phyloP scores from a whole-genome alignment of 2,888 invertebrate species.

The Eilema depressum region DNA sequence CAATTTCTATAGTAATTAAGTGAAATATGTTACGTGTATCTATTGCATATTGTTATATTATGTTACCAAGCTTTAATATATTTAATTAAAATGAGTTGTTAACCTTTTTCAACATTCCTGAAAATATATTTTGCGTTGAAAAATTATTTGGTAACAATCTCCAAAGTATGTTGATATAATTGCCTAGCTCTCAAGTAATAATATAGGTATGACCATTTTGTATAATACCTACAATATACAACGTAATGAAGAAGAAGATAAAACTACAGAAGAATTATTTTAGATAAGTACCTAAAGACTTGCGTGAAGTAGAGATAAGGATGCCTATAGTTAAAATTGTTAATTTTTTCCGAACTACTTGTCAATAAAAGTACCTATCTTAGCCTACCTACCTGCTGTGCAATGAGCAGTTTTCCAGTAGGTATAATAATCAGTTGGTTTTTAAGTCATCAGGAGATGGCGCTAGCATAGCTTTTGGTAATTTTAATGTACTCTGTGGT shows the following conservation, averaged over 20 bases:
- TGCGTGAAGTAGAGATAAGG: neutral
- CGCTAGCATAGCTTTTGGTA: too few relatives aligned
- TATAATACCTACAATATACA: neutral
- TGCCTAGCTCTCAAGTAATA: neutral
- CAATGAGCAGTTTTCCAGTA: too few relatives aligned
- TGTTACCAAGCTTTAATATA: constrained; percentile 23
- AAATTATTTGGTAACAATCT: neutral
- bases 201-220: neutral
- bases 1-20: constrained; percentile 28
- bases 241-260: neutral
- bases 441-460: too few relatives aligned
- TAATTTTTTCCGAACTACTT: neutral
- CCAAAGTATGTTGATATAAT: neutral
- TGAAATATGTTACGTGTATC: constrained; percentile 16
- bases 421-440: too few relatives aligned
- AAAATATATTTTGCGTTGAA: constrained; percentile 4
- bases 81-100: constrained; percentile 22
- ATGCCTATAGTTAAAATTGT: neutral
- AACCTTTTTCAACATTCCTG: constrained; percentile 43
- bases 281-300: neutral
- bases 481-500: too few relatives aligned
- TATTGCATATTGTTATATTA: constrained; percentile 18
- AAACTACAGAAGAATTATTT: neutral
- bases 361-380: too few relatives aligned
- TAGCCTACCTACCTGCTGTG: too few relatives aligned